A percentile compares a stretch with the other conserved stretches of the same genome.
Conservation (phyloP, 1,140 invertebrate genomes). For the Heliconius congener region DNA sequence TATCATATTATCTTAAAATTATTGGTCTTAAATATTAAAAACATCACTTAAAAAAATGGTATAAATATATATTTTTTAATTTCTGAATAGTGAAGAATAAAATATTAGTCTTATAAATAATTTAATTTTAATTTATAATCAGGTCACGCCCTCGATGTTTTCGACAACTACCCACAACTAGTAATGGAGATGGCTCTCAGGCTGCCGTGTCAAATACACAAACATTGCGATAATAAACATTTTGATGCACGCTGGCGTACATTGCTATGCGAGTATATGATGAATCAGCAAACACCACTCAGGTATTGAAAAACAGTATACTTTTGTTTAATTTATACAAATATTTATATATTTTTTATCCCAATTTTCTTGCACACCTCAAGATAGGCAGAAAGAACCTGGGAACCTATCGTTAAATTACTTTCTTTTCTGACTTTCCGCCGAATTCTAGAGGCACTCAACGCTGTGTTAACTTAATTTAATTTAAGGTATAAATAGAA, state of each 20-base stretch:
- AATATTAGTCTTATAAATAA: too few relatives aligned
- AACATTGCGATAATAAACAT: conserved; percentile 85
- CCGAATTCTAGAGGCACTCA: too few relatives aligned
- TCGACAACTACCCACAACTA: conserved; percentile 95
- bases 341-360: background rate
- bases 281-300: conserved; percentile 92
- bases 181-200: conserved; percentile 97
- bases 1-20: background rate
- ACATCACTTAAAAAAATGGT: too few relatives aligned
- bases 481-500: too few relatives aligned
- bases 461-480: background rate
- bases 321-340: background rate
- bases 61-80: too few relatives aligned
- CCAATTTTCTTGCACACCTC: background rate
- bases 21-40: too few relatives aligned
- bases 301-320: conserved; percentile 46
- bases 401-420: too few relatives aligned
- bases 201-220: conserved; percentile 96
- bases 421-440: too few relatives aligned
- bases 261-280: conserved; percentile 96
- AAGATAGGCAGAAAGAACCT: too few relatives aligned
- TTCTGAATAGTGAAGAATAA: too few relatives aligned
- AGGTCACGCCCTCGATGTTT: conserved; percentile 94
- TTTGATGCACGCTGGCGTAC: conserved; percentile 94
- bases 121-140: background rate